Base-by-base conservation (phyloP, 2,797 vertebrate species). In the Chromobotia macracanthus region DNA sequence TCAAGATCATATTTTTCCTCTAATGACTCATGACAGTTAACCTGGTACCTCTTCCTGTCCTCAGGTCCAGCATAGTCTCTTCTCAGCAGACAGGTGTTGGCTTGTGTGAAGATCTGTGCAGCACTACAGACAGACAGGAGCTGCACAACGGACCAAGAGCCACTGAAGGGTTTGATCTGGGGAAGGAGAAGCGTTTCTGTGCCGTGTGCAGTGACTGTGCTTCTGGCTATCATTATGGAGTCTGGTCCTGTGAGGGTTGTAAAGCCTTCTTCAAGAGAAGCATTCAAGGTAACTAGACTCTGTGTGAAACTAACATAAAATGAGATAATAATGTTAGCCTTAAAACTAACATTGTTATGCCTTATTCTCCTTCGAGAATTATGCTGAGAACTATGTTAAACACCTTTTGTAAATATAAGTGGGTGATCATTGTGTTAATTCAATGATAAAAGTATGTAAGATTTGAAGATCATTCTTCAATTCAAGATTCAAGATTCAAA, bases 201-300 rank as follows among this genome's bases (percentile, higher is more conserved):
- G 97, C 97, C 0, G 97, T 99, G 66, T 99, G 97, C 91, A 97
- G 95, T 0, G 98, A 99, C 90, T 99, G 97, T 1, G 97, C 97
- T 48, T 99, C 97, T 0, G 97, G 97, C 19, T 99, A 99, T 91
- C 97, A 99, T 89, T 99, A 99, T 0, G 97, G 97, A 13, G 97
- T 99, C 84, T 99, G 97, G 97, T 99, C 97, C 72, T 99, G 97
- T 0, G 97, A 99, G 87, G 97, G 97, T 80, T 99, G 97, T 87
- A 99, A 99, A 89, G 97, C 97, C 76, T 99, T 99, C 86, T 99
- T 99, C 89, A 99, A 99, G 90, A 96, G 97, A 88, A 99, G 97
- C 84, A 98, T 98, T 88, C 97, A 99, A 94, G 97, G 97, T 99
- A 94, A 89, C 75, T 19, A 51, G 16, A 3, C 3, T 31, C 31